phyloP scores from a whole-genome alignment of 1,140 invertebrate species.

The Brachionus calyciflorus region DNA sequence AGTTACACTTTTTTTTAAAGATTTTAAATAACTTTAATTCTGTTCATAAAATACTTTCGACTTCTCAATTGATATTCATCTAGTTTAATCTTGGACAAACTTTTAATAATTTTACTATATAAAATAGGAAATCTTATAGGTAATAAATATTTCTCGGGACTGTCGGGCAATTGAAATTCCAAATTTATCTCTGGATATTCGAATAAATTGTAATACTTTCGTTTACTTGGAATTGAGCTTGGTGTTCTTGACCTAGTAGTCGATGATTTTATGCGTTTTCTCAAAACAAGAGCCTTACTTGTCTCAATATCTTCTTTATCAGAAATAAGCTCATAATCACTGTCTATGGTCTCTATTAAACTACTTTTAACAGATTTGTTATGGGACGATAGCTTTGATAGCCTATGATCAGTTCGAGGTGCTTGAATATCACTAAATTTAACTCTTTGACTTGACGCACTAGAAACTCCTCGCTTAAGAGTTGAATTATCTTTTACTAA shows the following conservation, averaged over 20 bases:
- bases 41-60: no score
- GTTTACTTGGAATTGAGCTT: constrained; percentile 21
- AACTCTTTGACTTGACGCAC: background rate
- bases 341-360: background rate
- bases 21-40: no score
- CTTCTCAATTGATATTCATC: no score
- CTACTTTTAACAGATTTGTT: background rate
- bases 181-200: constrained; percentile 25
- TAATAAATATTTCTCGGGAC: constrained; percentile 9
- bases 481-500: background rate
- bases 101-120: background rate
- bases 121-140: constrained; percentile 11
- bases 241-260: background rate
- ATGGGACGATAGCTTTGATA: background rate
- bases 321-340: background rate
- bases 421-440: background rate
- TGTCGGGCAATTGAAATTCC: background rate
- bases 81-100: no score
- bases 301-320: background rate
- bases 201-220: background rate
- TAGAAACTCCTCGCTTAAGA: background rate
- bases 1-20: no score
- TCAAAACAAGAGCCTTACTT: no score
- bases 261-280: background rate
- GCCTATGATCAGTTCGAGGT: background rate